Percentiles rank a stretch among this genome's conserved stretches.
Conservation (phyloP, 92 coral and sea anemone genomes). For the Pocillopora meandrina region DNA sequence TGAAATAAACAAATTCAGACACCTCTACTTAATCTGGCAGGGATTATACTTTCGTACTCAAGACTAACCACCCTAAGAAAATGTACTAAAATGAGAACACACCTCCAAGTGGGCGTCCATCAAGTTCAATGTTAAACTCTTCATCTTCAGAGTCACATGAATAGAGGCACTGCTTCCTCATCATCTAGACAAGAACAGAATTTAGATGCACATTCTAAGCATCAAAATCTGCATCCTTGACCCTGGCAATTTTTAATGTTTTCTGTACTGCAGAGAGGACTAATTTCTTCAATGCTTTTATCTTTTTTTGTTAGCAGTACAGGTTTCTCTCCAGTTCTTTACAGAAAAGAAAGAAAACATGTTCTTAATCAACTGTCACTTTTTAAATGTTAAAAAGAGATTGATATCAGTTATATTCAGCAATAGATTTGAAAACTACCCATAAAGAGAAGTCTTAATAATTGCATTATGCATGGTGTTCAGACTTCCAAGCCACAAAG, state of each 20-base stretch:
- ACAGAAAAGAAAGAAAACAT: neutral
- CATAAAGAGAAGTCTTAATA: no score
- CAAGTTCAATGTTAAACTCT: constrained; percentile 41
- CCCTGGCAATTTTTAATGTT: constrained; percentile 10
- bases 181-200: constrained; percentile 17
- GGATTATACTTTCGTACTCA: constrained; percentile 9
- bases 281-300: constrained; percentile 1
- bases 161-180: constrained; percentile 23
- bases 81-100: neutral
- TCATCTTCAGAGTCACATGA: constrained; percentile 16
- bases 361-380: neutral
- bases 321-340: neutral
- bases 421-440: no score
- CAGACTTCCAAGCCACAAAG: no score
- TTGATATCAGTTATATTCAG: no score
- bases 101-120: neutral
- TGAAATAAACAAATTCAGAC: neutral
- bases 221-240: constrained; percentile 25
- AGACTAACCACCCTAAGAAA: neutral
- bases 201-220: neutral
- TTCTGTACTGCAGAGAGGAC: constrained; percentile 11
- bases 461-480: no score
- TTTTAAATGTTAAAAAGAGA: no score
- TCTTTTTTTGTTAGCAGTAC: neutral
- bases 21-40: neutral